A percentile compares a stretch with the other conserved stretches of the same genome.
Evolutionary conservation across 2,888 invertebrate species (phyloP).

Genomic region (Fragum whitleyi): DNA sequence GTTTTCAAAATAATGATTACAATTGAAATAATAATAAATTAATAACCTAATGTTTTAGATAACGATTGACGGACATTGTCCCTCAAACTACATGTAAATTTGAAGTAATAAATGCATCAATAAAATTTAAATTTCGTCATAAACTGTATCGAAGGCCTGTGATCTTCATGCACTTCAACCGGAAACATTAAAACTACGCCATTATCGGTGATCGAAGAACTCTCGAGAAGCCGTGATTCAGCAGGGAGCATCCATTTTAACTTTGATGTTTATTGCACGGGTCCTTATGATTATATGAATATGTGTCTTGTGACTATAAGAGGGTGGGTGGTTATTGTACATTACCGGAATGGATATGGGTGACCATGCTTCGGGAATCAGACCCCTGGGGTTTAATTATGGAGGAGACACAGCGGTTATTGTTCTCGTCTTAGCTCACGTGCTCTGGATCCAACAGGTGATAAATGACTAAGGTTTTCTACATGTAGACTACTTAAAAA

Average conservation of each 20-base stretch:
- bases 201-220: neutral
- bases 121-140: slow-evolving; percentile 32
- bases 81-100: slow-evolving; percentile 14
- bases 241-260: slow-evolving; percentile 25
- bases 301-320: slow-evolving; percentile 1
- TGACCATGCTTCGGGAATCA: neutral
- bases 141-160: slow-evolving; percentile 20
- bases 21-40: too few relatives aligned
- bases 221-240: slow-evolving; percentile 21
- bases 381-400: neutral
- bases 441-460: too few relatives aligned
- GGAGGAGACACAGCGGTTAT: neutral
- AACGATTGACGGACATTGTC: neutral
- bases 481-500: too few relatives aligned
- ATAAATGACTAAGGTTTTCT: too few relatives aligned
- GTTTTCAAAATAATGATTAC: too few relatives aligned
- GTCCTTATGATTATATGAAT: slow-evolving; percentile 15
- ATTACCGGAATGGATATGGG: slow-evolving; percentile 4
- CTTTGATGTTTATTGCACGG: slow-evolving; percentile 20
- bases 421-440: neutral
- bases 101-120: slow-evolving; percentile 25
- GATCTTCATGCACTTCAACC: slow-evolving; percentile 26
- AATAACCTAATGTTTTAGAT: too few relatives aligned
- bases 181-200: slow-evolving; percentile 23
- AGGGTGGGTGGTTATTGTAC: slow-evolving; percentile 5